phyloP scores from a whole-genome alignment of 2,888 invertebrate genomes.

The Morpho helenor region DNA sequence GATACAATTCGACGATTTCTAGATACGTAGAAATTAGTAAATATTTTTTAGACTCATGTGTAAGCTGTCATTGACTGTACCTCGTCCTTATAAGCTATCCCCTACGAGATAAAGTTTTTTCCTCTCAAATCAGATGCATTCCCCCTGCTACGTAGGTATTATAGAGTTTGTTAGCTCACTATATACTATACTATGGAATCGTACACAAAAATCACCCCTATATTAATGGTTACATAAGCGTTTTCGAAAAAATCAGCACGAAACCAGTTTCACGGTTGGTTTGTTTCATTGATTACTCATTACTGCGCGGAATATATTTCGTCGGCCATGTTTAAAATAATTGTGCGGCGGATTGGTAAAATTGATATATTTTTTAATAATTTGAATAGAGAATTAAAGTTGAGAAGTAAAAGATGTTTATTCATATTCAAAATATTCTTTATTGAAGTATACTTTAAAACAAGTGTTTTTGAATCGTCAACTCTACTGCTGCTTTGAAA shows the following conservation, averaged over 20 bases:
- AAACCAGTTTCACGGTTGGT: constrained; percentile 24
- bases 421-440: too few relatives aligned
- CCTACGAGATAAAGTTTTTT: constrained; percentile 52
- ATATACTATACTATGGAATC: constrained; percentile 10
- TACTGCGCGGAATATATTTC: constrained; percentile 19
- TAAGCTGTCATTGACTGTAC: constrained; percentile 34
- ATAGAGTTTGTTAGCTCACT: constrained; percentile 33
- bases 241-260: constrained; percentile 12
- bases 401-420: too few relatives aligned
- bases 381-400: too few relatives aligned
- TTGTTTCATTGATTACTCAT: constrained; percentile 26
- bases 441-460: too few relatives aligned
- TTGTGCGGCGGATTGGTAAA: constrained; percentile 5
- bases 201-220: constrained; percentile 25
- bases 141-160: constrained; percentile 57
- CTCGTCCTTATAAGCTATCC: constrained; percentile 33
- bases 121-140: constrained; percentile 56
- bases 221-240: constrained; percentile 20
- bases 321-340: constrained; percentile 17
- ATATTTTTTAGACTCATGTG: too few relatives aligned
- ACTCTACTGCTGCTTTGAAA: too few relatives aligned
- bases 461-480: too few relatives aligned
- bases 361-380: neutral
- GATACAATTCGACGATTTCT: too few relatives aligned
- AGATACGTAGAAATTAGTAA: too few relatives aligned